These are phyloP conservation scores for Aspidoscelis tigris DNA, from an alignment of 2,113 vertebrate genomes.

Conservation along the genomic window DNA sequence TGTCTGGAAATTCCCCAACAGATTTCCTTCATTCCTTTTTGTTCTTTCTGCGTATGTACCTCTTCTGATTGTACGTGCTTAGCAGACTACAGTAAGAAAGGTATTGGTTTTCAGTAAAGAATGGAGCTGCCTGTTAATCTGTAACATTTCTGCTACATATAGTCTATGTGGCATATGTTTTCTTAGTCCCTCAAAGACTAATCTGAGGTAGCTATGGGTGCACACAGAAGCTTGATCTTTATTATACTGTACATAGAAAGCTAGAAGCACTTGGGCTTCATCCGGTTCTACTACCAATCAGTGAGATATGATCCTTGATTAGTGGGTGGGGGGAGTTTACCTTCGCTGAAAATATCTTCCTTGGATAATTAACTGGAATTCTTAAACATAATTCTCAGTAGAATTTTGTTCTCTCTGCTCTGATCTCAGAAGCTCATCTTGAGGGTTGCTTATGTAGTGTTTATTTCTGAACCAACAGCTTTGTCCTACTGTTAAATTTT, in stretches of 20 bases:
- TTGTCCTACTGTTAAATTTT: conserved; percentile 1
- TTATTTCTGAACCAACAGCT: neutral
- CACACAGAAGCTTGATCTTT: neutral
- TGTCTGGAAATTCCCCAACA: too few relatives aligned
- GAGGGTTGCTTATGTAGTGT: neutral
- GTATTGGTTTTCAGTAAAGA: too few relatives aligned
- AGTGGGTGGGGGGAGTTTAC: too few relatives aligned
- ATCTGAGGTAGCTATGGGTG: neutral
- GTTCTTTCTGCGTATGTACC: neutral
- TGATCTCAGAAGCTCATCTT: neutral
- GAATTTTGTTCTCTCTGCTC: neutral
- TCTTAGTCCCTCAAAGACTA: neutral
- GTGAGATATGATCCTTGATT: neutral
- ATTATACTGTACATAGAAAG: neutral
- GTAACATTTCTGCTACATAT: too few relatives aligned
- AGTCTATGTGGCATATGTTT: neutral
- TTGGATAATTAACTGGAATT: neutral
- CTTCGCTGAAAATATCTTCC: neutral
- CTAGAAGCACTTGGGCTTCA: neutral
- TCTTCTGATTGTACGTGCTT: neutral
- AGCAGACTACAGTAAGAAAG: too few relatives aligned
- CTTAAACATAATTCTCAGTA: neutral
- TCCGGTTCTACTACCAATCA: neutral
- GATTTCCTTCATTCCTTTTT: neutral
- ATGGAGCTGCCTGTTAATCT: too few relatives aligned